Percentiles rank a stretch among this genome's conserved stretches.
Conservation (phyloP, 2,888 invertebrate species). For the Plutella xylostella region DNA sequence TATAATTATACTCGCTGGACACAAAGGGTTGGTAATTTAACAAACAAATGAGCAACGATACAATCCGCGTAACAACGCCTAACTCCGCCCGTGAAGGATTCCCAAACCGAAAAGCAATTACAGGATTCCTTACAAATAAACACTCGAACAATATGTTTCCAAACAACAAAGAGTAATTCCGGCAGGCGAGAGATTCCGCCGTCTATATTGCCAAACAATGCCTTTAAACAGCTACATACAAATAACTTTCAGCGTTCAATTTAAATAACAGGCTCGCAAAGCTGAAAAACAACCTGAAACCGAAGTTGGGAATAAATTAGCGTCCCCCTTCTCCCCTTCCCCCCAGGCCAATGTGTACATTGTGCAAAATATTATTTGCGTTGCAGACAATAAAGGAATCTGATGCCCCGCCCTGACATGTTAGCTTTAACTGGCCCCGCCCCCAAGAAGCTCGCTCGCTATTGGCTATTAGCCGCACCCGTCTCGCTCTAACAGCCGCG, state of each 20-base stretch:
- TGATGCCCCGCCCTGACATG: conserved; percentile 68
- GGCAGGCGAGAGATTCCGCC: conserved; percentile 19
- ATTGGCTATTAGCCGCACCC: conserved; percentile 38
- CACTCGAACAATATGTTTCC: conserved; percentile 5
- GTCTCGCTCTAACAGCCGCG: conserved; percentile 27
- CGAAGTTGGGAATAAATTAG: conserved; percentile 70
- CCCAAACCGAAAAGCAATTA: not conserved
- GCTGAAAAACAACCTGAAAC: conserved; percentile 70
- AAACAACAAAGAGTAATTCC: conserved; percentile 23
- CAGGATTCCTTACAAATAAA: conserved; percentile 1
- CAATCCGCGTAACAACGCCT: no score
- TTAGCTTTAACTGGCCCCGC: conserved; percentile 63
- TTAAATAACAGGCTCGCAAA: conserved; percentile 69
- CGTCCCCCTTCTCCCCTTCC: conserved; percentile 41
- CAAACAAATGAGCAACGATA: no score
- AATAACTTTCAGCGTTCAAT: conserved; percentile 64
- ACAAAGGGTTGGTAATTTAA: no score
- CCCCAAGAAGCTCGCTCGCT: conserved; percentile 26
- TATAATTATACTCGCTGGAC: no score
- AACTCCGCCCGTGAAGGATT: not conserved
- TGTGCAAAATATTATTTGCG: conserved; percentile 81
- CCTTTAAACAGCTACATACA: conserved; percentile 54
- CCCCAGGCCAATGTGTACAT: conserved; percentile 74
- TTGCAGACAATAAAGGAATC: conserved; percentile 72
- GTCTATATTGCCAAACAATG: conserved; percentile 36